Evolutionary conservation across 92 coral and sea anemone genomes (phyloP).

Genomic region (Parazoanthus atlanticus): DNA sequence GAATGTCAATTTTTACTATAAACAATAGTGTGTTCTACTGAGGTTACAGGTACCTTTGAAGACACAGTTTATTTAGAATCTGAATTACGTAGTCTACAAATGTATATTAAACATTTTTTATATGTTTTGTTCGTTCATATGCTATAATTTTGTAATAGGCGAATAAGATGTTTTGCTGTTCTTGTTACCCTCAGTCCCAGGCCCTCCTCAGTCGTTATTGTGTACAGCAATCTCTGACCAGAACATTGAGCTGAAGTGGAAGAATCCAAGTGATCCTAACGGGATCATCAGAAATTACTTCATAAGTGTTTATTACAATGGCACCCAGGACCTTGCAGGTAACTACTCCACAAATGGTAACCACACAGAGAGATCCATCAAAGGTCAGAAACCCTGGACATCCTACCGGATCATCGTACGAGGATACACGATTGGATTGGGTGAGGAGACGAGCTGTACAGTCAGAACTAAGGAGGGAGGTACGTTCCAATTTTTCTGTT

Average conservation of each 20-base stretch:
- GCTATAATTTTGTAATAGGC: too few species aligned
- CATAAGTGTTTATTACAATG: background rate
- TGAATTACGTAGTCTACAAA: too few species aligned
- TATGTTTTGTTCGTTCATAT: too few species aligned
- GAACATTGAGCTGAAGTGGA: background rate
- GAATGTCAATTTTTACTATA: too few species aligned
- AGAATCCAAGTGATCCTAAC: background rate
- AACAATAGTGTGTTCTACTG: background rate
- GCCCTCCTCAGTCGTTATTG: background rate
- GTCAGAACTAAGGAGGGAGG: conserved; percentile 14
- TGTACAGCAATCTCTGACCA: background rate
- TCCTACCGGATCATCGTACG: conserved; percentile 1
- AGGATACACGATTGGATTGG: background rate
- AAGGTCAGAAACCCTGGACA: conserved; percentile 4
- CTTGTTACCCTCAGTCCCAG: background rate
- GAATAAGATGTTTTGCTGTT: background rate
- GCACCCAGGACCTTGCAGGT: background rate
- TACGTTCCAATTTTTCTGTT: background rate
- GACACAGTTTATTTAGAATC: too few species aligned
- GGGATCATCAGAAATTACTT: conserved; percentile 21
- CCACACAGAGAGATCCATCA: background rate
- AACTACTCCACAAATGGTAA: conserved; percentile 14
- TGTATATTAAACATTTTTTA: too few species aligned
- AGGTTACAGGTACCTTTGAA: too few species aligned
- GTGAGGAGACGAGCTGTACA: conserved; percentile 2